Evolutionary conservation across 2,888 invertebrate genomes (phyloP).

Genomic region (Eupeodes luniger): DNA sequence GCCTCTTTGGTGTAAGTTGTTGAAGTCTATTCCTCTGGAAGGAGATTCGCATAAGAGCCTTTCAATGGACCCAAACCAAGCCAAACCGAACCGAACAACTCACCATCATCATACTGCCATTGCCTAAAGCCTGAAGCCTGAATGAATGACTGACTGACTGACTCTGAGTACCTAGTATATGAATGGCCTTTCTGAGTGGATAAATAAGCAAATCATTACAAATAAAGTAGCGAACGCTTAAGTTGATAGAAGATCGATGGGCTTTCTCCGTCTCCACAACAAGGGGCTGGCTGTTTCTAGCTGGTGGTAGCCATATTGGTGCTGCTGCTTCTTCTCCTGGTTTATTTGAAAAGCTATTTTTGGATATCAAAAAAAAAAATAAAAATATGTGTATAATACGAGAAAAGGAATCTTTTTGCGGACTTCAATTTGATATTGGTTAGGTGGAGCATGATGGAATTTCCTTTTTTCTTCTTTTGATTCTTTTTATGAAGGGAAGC

Average conservation of each 20-base stretch:
- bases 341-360: slow-evolving; percentile 42
- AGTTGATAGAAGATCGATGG: slow-evolving; percentile 33
- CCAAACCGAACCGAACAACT: neutral
- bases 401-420: slow-evolving; percentile 1
- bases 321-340: neutral
- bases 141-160: slow-evolving; percentile 19
- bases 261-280: neutral
- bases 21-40: slow-evolving; percentile 28
- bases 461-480: too few species aligned
- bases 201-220: slow-evolving; percentile 55
- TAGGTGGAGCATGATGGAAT: neutral
- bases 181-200: slow-evolving; percentile 43
- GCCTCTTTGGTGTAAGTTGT: slow-evolving; percentile 41
- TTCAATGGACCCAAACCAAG: neutral
- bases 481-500: too few species aligned
- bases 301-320: neutral
- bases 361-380: neutral
- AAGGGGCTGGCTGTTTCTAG: neutral
- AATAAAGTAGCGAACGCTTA: slow-evolving; percentile 50
- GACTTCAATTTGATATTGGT: slow-evolving; percentile 21
- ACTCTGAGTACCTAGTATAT: slow-evolving; percentile 2
- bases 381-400: neutral
- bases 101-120: neutral
- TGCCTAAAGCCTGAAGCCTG: neutral
- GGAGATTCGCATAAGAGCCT: slow-evolving; percentile 36